Evolutionary conservation across 2,888 invertebrate genomes (phyloP).

Genomic region (Noctua pronuba): DNA sequence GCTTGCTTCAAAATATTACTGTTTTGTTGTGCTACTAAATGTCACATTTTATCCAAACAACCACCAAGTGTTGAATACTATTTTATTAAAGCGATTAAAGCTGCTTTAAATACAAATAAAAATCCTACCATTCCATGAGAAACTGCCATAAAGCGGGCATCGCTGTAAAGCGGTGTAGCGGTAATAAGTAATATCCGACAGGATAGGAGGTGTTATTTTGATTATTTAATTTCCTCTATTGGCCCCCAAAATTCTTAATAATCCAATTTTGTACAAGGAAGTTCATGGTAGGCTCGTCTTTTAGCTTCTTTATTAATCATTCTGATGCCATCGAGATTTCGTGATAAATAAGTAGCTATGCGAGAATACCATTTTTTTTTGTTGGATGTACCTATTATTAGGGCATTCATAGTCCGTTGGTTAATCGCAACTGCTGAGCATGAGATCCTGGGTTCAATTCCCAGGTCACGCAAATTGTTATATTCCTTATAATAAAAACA

Average conservation of each 20-base stretch:
- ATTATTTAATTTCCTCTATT: conserved; percentile 66
- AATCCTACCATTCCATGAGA: background rate
- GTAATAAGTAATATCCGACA: conserved; percentile 64
- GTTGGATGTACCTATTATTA: too few relatives aligned
- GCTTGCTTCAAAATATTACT: background rate
- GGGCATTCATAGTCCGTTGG: too few relatives aligned
- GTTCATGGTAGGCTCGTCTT: background rate
- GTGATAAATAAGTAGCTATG: too few relatives aligned
- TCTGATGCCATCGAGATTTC: too few relatives aligned
- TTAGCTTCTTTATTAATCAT: background rate
- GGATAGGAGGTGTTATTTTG: conserved; percentile 62
- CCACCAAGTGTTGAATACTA: too few relatives aligned
- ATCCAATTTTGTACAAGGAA: conserved; percentile 33
- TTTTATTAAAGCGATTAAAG: conserved; percentile 17
- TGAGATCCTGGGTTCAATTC: too few relatives aligned
- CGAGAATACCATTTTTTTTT: too few relatives aligned
- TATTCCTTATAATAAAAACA: too few relatives aligned
- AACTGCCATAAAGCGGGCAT: conserved; percentile 11
- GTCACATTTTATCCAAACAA: background rate
- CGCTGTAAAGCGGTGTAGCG: conserved; percentile 35
- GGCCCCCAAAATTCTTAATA: conserved; percentile 36
- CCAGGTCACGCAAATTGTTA: too few relatives aligned
- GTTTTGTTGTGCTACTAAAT: background rate
- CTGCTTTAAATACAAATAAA: conserved; percentile 26
- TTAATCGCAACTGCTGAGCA: too few relatives aligned